Base-by-base conservation (phyloP, 1,140 invertebrate genomes). In the Holotrichia oblita region DNA sequence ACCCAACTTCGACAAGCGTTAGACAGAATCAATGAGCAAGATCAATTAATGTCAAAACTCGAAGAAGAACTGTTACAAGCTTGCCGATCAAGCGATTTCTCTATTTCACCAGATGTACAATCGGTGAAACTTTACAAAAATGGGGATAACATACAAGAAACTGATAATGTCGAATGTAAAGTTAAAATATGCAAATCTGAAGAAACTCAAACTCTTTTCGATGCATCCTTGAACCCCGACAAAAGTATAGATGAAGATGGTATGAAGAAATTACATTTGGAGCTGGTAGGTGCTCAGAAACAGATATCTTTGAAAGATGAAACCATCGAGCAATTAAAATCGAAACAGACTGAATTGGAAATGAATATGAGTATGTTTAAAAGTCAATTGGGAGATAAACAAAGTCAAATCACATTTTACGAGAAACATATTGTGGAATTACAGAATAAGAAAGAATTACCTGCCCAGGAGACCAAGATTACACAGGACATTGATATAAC, bases 401-500 rank as follows among this genome's bases (percentile, higher is more conserved):
- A 86, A 73, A 84, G 82, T 73, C 84, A 86, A 79, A 84, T 86
- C 24, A 80, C 80, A 40, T 84, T 85, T 80, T 85, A 86, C 34
- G 84, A 85, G 77, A 82, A 81, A 24, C 84, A 84, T 55, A 85
- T 86, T 44, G 20, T 84, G 55, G 83, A 85, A 34, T 75, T 86
- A 22, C 83, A 85, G 74, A 77, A 80, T 42, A 81, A 80, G 42
- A 84, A 81, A 40, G 74, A 76, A 8, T n/a, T 74, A 22, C 8
- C 27, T 27, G n/a, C 17, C 24, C 78, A 81, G 0, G 61, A 77
- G 40, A 55, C 0, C 64, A 78, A 8, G 40, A 34, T 34, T 8
- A 27, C 8, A 14, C 20, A 8, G 24, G 61, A 12, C 22, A 44
- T 41, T 20, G n/a, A 74, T n/a, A 24, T 69, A 24, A 69, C 20